Evolutionary conservation across 37 sponge, comb jelly and placozoan species (phyloP).

Genomic region (Hexactinellida sp.): DNA sequence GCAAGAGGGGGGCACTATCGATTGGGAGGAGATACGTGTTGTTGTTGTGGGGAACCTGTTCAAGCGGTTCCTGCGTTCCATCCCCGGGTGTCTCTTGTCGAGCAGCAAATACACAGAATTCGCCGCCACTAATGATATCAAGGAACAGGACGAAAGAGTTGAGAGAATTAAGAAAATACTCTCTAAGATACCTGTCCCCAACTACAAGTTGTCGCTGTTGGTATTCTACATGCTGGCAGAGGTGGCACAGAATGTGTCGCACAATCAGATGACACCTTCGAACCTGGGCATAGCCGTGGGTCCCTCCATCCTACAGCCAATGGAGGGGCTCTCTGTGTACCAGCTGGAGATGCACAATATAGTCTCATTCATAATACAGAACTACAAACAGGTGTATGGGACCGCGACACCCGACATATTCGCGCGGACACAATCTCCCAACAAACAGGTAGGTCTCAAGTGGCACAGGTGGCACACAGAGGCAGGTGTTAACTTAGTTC

Average conservation of each 20-base stretch:
- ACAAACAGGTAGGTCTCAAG: background rate
- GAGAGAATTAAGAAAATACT: background rate
- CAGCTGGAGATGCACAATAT: conserved; percentile 9
- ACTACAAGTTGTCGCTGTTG: background rate
- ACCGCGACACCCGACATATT: background rate
- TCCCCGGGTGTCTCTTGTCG: background rate
- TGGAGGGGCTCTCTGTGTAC: background rate
- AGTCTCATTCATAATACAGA: background rate
- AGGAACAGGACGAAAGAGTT: background rate
- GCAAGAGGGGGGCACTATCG: background rate
- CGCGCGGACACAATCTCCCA: background rate
- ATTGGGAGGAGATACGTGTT: background rate
- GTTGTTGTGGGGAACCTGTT: background rate
- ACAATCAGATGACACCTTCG: background rate
- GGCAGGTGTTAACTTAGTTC: background rate
- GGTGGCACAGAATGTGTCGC: background rate
- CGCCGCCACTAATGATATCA: conserved; percentile 11
- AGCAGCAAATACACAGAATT: background rate
- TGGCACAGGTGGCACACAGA: background rate
- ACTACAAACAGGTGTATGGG: background rate
- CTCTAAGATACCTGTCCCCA: background rate
- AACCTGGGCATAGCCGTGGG: background rate
- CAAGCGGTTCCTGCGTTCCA: background rate
- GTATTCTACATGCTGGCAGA: background rate
- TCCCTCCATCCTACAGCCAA: background rate